phyloP scores from a whole-genome alignment of 2,888 invertebrate species.

The Drosophila glabriapex region DNA sequence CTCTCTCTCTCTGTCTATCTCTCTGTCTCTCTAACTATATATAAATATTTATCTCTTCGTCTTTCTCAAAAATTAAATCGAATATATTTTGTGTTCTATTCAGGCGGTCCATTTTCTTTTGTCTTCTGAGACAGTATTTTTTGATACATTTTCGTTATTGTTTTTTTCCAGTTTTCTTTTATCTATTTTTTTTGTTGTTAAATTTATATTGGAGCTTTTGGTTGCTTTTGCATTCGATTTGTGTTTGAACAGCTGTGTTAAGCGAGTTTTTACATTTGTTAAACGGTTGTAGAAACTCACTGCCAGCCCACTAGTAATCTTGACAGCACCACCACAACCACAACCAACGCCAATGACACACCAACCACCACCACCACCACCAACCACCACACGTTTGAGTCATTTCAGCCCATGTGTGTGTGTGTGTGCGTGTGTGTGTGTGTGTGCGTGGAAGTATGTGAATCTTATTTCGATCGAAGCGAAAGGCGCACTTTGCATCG shows the following conservation, averaged over 20 bases:
- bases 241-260: conserved; percentile 47
- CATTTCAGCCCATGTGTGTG: conserved; percentile 15
- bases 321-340: conserved; percentile 27
- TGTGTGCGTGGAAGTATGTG: conserved; percentile 1
- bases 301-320: conserved; percentile 41
- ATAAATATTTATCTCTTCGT: conserved; percentile 18
- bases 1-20: conserved; percentile 10
- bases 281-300: conserved; percentile 44
- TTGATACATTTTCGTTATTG: background rate
- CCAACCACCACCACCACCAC: conserved; percentile 14
- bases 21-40: conserved; percentile 13
- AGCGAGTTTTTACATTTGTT: conserved; percentile 36
- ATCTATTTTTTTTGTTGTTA: background rate
- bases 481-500: conserved; percentile 39
- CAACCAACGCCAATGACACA: conserved; percentile 6
- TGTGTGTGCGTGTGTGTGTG: conserved; percentile 16
- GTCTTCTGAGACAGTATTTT: conserved; percentile 5
- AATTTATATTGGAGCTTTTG: conserved; percentile 23
- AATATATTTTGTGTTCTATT: conserved; percentile 14
- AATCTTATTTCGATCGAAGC: conserved; percentile 6
- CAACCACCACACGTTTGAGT: conserved; percentile 36
- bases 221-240: conserved; percentile 46
- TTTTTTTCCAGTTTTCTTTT: background rate
- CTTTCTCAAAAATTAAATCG: conserved; percentile 16
- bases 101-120: conserved; percentile 5